Conservation (phyloP, 2,797 vertebrate genomes). For the Artibeus lituratus region DNA sequence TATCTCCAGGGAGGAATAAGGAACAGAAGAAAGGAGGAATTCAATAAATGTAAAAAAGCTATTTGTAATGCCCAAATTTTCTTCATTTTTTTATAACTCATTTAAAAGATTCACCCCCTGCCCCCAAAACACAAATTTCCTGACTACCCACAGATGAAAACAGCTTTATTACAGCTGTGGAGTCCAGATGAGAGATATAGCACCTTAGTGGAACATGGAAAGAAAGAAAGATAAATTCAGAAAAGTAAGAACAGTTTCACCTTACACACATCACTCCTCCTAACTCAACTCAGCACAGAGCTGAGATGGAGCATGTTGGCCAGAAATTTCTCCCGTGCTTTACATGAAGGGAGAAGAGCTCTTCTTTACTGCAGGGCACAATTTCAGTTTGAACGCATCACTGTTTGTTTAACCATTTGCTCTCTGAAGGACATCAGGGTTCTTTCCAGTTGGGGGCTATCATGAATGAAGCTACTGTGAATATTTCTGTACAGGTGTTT, state of each 20-base stretch:
- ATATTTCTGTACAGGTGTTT: neutral
- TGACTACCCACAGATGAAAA: neutral
- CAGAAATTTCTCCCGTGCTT: neutral
- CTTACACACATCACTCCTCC: neutral
- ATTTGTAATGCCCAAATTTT: neutral
- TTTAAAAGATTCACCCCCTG: neutral
- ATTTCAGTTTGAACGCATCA: neutral
- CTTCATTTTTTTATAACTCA: neutral
- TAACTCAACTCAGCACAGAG: neutral
- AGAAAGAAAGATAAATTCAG: neutral
- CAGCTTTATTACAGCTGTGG: neutral
- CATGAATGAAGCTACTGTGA: neutral
- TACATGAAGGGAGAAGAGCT: neutral
- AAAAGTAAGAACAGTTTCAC: neutral
- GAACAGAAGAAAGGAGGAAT: neutral
- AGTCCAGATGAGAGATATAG: neutral
- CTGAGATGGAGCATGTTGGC: neutral
- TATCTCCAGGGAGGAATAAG: neutral
- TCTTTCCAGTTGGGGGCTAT: neutral
- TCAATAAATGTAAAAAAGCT: neutral
- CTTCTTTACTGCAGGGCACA: neutral
- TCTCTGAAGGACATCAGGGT: neutral
- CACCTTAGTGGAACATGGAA: neutral
- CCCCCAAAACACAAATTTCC: neutral
- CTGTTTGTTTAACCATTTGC: neutral